These are phyloP conservation scores for Cinara cedri DNA, from an alignment of 2,888 invertebrate genomes.

Conservation along the genomic window DNA sequence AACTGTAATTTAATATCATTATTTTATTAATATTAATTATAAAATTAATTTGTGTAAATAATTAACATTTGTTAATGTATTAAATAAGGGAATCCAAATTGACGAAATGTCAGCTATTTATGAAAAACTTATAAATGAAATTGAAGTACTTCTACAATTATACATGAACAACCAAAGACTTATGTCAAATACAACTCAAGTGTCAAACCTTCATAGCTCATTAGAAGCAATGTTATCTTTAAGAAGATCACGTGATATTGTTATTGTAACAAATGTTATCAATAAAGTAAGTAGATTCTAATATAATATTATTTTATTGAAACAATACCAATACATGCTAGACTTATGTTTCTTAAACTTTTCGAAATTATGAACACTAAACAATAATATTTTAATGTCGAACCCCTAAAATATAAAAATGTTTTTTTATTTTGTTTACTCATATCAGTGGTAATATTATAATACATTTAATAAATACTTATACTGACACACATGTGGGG, in stretches of 20 bases:
- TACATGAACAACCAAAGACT: conserved; percentile 65
- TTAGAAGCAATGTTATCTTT: conserved; percentile 81
- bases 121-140: conserved; percentile 77
- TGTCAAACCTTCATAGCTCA: conserved; percentile 75
- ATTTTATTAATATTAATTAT: not conserved
- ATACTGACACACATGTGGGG: no score
- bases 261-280: conserved; percentile 77
- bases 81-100: conserved; percentile 61
- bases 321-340: no score
- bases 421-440: no score
- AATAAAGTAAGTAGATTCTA: conserved; percentile 71
- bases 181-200: conserved; percentile 69
- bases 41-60: conserved; percentile 9
- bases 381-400: no score
- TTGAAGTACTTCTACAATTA: conserved; percentile 78
- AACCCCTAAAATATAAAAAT: no score
- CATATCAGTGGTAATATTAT: no score
- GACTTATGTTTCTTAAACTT: no score
- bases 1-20: conserved; percentile 63
- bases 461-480: no score
- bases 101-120: conserved; percentile 83
- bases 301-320: no score
- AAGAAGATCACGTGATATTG: conserved; percentile 79
- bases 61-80: not conserved
- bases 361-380: no score